phyloP scores from a whole-genome alignment of 2,888 invertebrate species.

The Beris chalybata region DNA sequence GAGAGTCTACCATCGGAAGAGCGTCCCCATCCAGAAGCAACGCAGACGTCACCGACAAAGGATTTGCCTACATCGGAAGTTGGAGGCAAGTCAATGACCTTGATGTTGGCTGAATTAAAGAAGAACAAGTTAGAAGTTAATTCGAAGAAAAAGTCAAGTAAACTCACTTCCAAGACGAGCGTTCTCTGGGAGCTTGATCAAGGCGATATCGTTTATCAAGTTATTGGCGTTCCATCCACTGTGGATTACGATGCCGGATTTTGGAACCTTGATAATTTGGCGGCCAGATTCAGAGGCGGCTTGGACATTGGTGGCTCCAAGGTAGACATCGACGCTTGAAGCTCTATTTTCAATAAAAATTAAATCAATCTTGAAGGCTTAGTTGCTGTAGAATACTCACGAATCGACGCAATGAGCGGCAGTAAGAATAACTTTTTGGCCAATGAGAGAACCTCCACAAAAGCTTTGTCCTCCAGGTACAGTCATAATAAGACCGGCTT shows the following conservation, averaged over 20 bases:
- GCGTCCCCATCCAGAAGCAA: slow-evolving; percentile 23
- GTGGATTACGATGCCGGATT: slow-evolving; percentile 5
- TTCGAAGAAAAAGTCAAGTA: not conserved
- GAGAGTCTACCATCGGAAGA: slow-evolving; percentile 6
- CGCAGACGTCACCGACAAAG: not conserved
- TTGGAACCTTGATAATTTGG: slow-evolving; percentile 9
- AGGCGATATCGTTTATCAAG: slow-evolving; percentile 17
- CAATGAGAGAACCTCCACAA: slow-evolving; percentile 24
- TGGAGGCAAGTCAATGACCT: not conserved
- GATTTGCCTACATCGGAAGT: not conserved
- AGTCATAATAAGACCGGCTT: slow-evolving; percentile 14
- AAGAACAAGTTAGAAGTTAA: not conserved
- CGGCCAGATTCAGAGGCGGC: not conserved
- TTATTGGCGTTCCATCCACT: not conserved
- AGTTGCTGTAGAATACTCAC: not conserved
- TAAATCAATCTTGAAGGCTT: not conserved
- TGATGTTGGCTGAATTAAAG: not conserved
- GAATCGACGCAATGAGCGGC: slow-evolving; percentile 28
- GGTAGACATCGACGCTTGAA: not conserved
- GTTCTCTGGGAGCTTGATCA: slow-evolving; percentile 10
- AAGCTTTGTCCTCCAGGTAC: not conserved
- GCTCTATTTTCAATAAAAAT: not conserved
- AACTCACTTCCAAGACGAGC: slow-evolving; percentile 18
- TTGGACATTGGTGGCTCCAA: slow-evolving; percentile 13
- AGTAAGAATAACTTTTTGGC: slow-evolving; percentile 2